Evolutionary conservation across 2,113 vertebrate genomes (phyloP).

Genomic region (Eubucco bourcierii): DNA sequence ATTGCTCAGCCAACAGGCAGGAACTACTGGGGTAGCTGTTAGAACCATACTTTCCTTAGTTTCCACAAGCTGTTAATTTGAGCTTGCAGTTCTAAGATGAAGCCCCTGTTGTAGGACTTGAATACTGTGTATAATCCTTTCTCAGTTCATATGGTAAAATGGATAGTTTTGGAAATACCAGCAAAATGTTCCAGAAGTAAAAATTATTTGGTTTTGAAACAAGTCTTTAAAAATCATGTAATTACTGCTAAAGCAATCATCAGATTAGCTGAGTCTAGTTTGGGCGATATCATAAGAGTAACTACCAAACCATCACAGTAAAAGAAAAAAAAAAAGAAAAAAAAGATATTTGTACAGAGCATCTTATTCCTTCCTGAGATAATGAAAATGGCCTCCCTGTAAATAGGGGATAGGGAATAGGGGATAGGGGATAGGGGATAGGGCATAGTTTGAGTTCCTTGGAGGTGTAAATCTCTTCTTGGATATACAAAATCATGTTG

Average conservation of each 20-base stretch:
- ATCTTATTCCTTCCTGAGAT: not conserved
- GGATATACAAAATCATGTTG: not conserved
- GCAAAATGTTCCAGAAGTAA: not conserved
- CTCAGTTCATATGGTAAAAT: not conserved
- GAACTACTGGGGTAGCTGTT: not conserved
- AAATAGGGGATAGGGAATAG: not conserved
- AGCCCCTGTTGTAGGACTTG: not conserved
- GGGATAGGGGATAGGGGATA: not conserved
- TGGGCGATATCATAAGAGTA: no score
- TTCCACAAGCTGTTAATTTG: not conserved
- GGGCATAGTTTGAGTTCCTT: not conserved
- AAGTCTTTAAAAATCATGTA: not conserved
- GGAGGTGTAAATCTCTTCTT: not conserved
- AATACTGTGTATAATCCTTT: not conserved
- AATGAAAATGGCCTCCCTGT: not conserved
- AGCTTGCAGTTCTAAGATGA: not conserved
- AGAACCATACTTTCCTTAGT: not conserved
- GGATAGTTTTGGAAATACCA: not conserved
- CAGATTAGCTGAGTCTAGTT: not conserved
- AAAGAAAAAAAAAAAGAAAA: not conserved
- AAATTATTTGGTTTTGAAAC: not conserved
- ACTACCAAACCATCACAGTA: no score
- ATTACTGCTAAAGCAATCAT: not conserved
- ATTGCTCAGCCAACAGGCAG: not conserved
- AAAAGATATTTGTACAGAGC: not conserved